Evolutionary conservation across 2,888 invertebrate species (phyloP).

Genomic region (Acheta domesticus): DNA sequence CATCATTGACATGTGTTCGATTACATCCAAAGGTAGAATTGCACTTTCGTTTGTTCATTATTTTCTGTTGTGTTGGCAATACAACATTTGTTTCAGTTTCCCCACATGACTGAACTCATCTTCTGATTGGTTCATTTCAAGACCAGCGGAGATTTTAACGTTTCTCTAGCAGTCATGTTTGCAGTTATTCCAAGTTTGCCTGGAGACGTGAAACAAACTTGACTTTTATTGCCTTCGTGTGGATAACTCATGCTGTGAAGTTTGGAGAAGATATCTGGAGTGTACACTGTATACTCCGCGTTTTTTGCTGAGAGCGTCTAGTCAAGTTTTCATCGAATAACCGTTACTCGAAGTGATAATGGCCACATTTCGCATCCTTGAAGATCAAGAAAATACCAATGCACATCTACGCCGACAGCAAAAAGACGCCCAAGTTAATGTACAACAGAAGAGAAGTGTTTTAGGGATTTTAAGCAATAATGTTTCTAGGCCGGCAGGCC

Average conservation of each 20-base stretch:
- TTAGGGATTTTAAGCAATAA: slow-evolving; percentile 59
- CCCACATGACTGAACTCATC: slow-evolving; percentile 20
- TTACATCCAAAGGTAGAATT: not conserved
- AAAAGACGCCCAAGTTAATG: slow-evolving; percentile 55
- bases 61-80: slow-evolving; percentile 1
- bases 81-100: not conserved
- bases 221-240: slow-evolving; percentile 18
- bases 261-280: slow-evolving; percentile 18
- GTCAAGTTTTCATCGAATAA: not conserved
- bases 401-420: slow-evolving; percentile 45
- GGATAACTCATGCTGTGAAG: not conserved
- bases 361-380: slow-evolving; percentile 72
- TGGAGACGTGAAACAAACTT: not conserved
- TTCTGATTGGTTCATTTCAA: slow-evolving; percentile 27
- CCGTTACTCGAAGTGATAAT: slow-evolving; percentile 50
- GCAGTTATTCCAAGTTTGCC: not conserved
- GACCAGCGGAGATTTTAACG: slow-evolving; percentile 32
- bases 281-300: not conserved
- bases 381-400: slow-evolving; percentile 72
- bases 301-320: not conserved
- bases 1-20: too few species aligned
- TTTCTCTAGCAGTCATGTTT: not conserved
- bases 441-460: slow-evolving; percentile 50
- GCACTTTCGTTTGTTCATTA: not conserved
- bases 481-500: slow-evolving; percentile 44